These are phyloP conservation scores for Eclectus roratus DNA, from an alignment of 2,113 vertebrate species.

Conservation along the genomic window DNA sequence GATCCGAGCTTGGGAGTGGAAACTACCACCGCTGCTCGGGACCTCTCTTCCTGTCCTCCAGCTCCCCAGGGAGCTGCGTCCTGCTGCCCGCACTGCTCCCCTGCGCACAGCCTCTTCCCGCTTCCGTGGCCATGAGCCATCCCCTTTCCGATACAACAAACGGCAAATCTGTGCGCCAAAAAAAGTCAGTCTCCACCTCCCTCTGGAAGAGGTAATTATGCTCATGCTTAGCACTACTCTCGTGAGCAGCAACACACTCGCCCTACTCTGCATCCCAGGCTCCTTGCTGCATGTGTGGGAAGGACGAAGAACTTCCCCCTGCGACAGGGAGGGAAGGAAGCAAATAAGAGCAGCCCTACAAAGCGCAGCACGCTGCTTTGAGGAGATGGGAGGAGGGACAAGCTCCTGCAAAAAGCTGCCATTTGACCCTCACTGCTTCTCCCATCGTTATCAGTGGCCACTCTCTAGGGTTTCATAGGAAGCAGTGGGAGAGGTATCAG, in stretches of 20 bases:
- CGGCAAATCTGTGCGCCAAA: neutral
- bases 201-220: neutral
- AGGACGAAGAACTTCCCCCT: neutral
- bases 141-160: slow-evolving; percentile 15
- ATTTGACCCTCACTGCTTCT: neutral
- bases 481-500: neutral
- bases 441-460: neutral
- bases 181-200: neutral
- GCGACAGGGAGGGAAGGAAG: neutral
- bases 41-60: slow-evolving; percentile 46
- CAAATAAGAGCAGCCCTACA: neutral
- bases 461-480: slow-evolving; percentile 47
- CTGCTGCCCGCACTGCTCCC: neutral
- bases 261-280: neutral
- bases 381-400: neutral
- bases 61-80: slow-evolving; percentile 18
- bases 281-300: neutral
- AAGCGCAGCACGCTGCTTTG: neutral
- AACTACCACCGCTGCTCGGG: neutral
- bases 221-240: neutral
- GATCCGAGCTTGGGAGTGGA: slow-evolving; percentile 18
- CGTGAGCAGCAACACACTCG: rapidly evolving
- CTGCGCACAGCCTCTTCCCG: neutral
- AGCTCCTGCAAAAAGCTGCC: neutral
- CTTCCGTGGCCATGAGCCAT: slow-evolving; percentile 30